A percentile compares a stretch with the other conserved stretches of the same genome.
phyloP scores from a whole-genome alignment of 1,140 invertebrate genomes.

The Drosophila azteca region DNA sequence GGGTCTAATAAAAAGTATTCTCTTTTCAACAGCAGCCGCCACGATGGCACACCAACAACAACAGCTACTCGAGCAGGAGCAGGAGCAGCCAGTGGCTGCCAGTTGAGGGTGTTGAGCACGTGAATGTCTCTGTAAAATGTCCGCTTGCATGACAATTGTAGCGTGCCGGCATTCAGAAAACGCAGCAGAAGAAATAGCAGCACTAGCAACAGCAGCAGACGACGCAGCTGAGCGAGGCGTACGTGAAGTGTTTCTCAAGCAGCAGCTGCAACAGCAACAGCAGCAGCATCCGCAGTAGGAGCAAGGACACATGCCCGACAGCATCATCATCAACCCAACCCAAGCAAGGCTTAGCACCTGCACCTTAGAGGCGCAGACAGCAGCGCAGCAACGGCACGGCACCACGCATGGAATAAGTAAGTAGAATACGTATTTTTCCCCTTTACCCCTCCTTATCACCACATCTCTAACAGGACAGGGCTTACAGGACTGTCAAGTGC shows the following conservation, averaged over 20 bases:
- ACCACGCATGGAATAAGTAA: constrained; percentile 73
- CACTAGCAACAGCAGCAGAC: constrained; percentile 46
- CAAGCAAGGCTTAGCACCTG: constrained; percentile 66
- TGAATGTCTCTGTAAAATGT: constrained; percentile 70
- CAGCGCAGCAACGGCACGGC: constrained; percentile 38
- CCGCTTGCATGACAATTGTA: constrained; percentile 80
- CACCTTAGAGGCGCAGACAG: constrained; percentile 55
- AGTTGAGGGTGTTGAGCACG: constrained; percentile 51
- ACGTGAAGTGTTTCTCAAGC: constrained; percentile 75
- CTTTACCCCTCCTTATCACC: too few relatives aligned
- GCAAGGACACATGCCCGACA: constrained; percentile 46
- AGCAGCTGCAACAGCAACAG: constrained; percentile 52
- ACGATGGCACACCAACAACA: constrained; percentile 18
- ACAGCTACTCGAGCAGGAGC: constrained; percentile 39
- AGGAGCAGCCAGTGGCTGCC: constrained; percentile 27
- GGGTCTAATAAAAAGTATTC: constrained; percentile 40
- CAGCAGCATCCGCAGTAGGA: constrained; percentile 8
- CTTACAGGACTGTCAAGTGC: constrained; percentile 42
- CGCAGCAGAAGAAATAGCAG: constrained; percentile 45
- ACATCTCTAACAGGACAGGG: constrained; percentile 20
- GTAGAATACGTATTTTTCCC: constrained; percentile 45
- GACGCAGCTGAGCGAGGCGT: constrained; percentile 67
- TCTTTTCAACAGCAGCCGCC: constrained; percentile 36
- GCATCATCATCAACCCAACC: constrained; percentile 20
- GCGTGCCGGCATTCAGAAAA: constrained; percentile 78